A percentile compares a stretch with the other conserved stretches of the same genome.
Conservation (phyloP, 92 coral and sea anemone genomes). For the Pocillopora meandrina region DNA sequence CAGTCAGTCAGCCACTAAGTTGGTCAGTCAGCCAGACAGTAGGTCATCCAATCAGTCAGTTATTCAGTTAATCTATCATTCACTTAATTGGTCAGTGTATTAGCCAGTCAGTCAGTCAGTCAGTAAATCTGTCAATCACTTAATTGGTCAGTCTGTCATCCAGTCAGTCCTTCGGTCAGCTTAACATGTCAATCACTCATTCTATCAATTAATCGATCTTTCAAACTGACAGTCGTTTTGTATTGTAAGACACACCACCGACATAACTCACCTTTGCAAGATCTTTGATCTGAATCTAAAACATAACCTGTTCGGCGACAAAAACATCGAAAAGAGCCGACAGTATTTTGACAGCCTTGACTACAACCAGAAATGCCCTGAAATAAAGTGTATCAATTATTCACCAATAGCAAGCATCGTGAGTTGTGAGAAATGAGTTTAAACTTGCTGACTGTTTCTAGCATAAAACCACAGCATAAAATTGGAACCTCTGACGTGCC, state of each 20-base stretch:
- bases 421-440: too few relatives aligned
- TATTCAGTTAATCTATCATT: too few relatives aligned
- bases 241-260: neutral
- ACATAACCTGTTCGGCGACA: constrained; percentile 63
- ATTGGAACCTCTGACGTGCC: neutral
- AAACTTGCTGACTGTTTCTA: too few relatives aligned
- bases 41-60: too few relatives aligned
- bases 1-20: too few relatives aligned
- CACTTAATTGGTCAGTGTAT: too few relatives aligned
- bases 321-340: constrained; percentile 78
- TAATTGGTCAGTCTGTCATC: too few relatives aligned
- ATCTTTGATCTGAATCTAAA: constrained; percentile 60
- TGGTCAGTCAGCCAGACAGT: too few relatives aligned
- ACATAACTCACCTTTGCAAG: constrained; percentile 44
- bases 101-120: too few relatives aligned
- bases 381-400: neutral
- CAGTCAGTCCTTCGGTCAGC: neutral
- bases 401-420: too few relatives aligned
- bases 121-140: too few relatives aligned
- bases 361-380: constrained; percentile 70
- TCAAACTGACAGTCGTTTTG: neutral
- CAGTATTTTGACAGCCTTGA: constrained; percentile 74
- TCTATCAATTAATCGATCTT: neutral
- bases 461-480: too few relatives aligned
- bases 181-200: neutral